Base-by-base conservation (phyloP, 2,888 invertebrate genomes). In the Adineta ricciae region DNA sequence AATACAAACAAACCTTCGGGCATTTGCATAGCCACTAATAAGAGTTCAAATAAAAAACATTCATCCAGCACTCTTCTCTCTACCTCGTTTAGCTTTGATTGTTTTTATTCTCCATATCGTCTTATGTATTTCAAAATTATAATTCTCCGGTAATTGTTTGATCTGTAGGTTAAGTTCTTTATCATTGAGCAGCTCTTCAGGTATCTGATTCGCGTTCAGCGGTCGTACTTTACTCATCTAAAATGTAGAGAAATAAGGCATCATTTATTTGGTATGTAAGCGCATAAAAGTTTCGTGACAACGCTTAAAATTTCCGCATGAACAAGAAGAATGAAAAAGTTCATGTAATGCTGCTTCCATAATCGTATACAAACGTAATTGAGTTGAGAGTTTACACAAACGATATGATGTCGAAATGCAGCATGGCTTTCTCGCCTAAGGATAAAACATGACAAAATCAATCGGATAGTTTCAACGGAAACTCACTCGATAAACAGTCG, bases 101-200 rank as follows among this genome's bases (percentile, higher is more conserved):
- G 95, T 94, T 87, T 93, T 92, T 88, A 97, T 95, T 89, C 96
- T 93, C 98, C 98, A 98, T 90, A 99, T 94, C 0, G 97, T 97
- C 91, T 99, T 99, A 86, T 95, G 95, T 87, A 99, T 93, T 93
- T 99, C 99, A 90, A 99, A 99, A 90, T 96, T 97, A 89, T 99
- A 99, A 91, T 99, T 99, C 52, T 93, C 91, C 2, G 99, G 99
- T 84, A 99, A 92, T 90, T 78, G 46, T 32, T 50, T 86, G 14
- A 85, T 84, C 49, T 73, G 52, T 49, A 73, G 72, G 46, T 73
- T 85, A 27, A 85, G 78, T 56, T 85, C 73, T 27, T 72, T 72
- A 64, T 85, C 82, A 82, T 85, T 85, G 14, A 50, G 32, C 41
- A 85, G 73, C 27, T 85, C 85, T 36, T 50, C 38, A 2, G 85